phyloP scores from a whole-genome alignment of 1,140 invertebrate species.

The Leptinotarsa undecemlineata region DNA sequence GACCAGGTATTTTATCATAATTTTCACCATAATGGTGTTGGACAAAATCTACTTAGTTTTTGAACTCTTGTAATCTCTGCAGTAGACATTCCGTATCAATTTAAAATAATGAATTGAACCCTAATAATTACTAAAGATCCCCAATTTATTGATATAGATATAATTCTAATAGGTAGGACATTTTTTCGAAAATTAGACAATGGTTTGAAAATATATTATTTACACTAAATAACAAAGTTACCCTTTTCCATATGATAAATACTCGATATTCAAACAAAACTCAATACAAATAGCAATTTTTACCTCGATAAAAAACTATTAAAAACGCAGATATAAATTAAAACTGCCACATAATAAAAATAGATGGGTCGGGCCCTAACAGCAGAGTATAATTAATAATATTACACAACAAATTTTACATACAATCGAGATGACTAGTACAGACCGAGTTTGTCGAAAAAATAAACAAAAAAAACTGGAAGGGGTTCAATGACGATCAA shows the following conservation, averaged over 20 bases:
- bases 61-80: too few relatives aligned
- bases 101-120: too few relatives aligned
- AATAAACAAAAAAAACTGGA: constrained; percentile 34
- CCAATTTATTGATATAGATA: too few relatives aligned
- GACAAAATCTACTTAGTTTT: too few relatives aligned
- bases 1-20: too few relatives aligned
- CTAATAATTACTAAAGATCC: too few relatives aligned
- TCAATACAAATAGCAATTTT: constrained; percentile 13
- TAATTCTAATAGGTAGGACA: too few relatives aligned
- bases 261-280: background rate
- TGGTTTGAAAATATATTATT: constrained; percentile 20
- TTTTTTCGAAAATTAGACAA: background rate
- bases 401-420: constrained; percentile 51
- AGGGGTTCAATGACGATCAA: constrained; percentile 33
- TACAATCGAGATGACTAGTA: constrained; percentile 54
- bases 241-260: constrained; percentile 38
- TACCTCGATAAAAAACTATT: constrained; percentile 23
- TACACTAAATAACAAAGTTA: constrained; percentile 40
- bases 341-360: constrained; percentile 37
- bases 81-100: too few relatives aligned
- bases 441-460: constrained; percentile 49
- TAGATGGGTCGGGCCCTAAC: constrained; percentile 32
- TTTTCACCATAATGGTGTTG: too few relatives aligned
- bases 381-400: constrained; percentile 42
- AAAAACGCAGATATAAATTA: constrained; percentile 38